Base-by-base conservation (phyloP, 2,113 vertebrate species). In the Hiodon alosoides region DNA sequence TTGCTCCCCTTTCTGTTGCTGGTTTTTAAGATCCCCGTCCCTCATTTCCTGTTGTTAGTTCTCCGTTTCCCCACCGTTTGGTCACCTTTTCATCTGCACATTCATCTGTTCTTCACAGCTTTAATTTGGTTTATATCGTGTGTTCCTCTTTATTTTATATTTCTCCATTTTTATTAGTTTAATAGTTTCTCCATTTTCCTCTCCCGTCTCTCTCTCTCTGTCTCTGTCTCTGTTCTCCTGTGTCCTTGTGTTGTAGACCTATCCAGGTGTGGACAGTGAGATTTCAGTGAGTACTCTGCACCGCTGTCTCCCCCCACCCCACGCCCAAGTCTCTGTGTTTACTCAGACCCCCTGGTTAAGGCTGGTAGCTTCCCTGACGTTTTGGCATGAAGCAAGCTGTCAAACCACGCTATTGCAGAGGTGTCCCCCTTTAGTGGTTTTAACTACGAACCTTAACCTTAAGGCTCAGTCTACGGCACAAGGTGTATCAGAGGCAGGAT, bases 261-360 rank as follows among this genome's bases (percentile, higher is more conserved):
- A 80, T 87, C 90, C 90, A 78, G 89, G 88, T 89, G 90, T 91
- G 90, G 91, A 92, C 90, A 89, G 82, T 90, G 88, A 92, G 76
- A 90, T 92, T 79, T 92, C 90, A 90, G 92, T 92, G 90, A 93
- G 91, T 93, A 93, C 86, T 81, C 72, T 81, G 72, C 85, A 77
- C 84, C 73, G 6, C 64, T 6, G 6, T 76, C 79, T 78, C 74
- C 54, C 69, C 46, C 61, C 58, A 7, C 47, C 31, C 31, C 31
- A 31, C 31, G 31, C 31, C 31, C 31, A 31, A 31, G 31, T 31
- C 31, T 31, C 31, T 31, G 31, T 31, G 31, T 66, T 66, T 48
- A 60, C 13, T 14, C 59, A 60, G 7, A 10, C 13, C 2, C 59
- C 13, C 13, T 0, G 4, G 11, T 10, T 11, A 66, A 48, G 64